phyloP scores from a whole-genome alignment of 2,888 invertebrate species.

The Sinhomidia bicolor region DNA sequence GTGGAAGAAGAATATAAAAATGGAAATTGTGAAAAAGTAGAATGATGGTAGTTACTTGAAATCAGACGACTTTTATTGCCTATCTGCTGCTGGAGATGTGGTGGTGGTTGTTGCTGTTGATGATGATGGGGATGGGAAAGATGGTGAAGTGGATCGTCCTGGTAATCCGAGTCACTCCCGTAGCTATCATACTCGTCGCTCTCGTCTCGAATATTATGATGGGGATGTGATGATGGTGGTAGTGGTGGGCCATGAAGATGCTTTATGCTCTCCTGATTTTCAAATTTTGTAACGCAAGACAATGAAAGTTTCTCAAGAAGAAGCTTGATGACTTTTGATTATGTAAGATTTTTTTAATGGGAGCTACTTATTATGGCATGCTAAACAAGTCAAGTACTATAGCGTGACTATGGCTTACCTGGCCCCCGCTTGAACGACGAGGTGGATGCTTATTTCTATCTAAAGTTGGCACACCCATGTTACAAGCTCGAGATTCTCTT shows the following conservation, averaged over 20 bases:
- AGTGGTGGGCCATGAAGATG: conserved; percentile 2
- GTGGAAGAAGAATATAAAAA: not conserved
- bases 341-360: too few species aligned
- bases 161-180: conserved; percentile 79
- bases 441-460: conserved; percentile 63
- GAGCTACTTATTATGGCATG: too few species aligned
- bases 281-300: not conserved
- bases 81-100: conserved; percentile 12
- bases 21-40: not conserved
- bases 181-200: conserved; percentile 81
- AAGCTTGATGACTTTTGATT: not conserved
- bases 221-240: conserved; percentile 29
- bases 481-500: conserved; percentile 74
- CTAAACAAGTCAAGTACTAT: too few species aligned
- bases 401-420: not conserved
- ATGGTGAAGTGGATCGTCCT: conserved; percentile 38
- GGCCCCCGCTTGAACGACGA: conserved; percentile 35
- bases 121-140: not conserved
- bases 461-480: conserved; percentile 65
- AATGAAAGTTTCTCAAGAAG: not conserved
- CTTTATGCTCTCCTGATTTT: conserved; percentile 41
- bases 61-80: conserved; percentile 61
- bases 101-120: conserved; percentile 19
- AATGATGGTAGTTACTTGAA: not conserved
- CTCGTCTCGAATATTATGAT: conserved; percentile 41